Evolutionary conservation across 2,888 invertebrate genomes (phyloP).

Genomic region (Rhagium mordax): DNA sequence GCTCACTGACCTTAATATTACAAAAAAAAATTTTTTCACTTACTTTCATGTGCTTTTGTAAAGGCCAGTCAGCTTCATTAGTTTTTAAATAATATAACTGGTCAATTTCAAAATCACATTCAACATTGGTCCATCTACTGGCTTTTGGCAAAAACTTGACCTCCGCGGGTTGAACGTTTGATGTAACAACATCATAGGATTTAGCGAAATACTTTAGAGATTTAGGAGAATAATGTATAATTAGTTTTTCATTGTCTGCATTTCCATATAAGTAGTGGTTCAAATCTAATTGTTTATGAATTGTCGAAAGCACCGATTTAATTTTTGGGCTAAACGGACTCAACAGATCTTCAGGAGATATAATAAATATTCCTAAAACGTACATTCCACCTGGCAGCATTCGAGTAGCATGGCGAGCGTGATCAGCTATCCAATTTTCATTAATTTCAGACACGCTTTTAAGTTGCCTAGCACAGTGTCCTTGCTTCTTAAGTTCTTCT

Average conservation of each 20-base stretch:
- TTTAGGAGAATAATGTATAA: constrained; percentile 75
- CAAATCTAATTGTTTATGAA: constrained; percentile 73
- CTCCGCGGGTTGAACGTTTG: constrained; percentile 79
- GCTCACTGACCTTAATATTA: no score
- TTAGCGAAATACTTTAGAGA: constrained; percentile 76
- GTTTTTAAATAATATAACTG: constrained; percentile 81
- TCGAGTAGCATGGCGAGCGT: constrained; percentile 88
- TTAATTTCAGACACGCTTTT: constrained; percentile 74
- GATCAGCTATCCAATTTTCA: constrained; percentile 82
- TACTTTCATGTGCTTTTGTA: constrained; percentile 82
- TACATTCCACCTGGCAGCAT: constrained; percentile 94
- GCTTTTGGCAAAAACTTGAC: constrained; percentile 82
- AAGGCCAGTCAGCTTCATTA: constrained; percentile 75
- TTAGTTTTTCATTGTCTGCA: constrained; percentile 75
- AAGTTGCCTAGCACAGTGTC: constrained; percentile 42
- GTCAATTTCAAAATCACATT: constrained; percentile 84
- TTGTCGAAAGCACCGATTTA: constrained; percentile 73
- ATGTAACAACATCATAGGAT: constrained; percentile 75
- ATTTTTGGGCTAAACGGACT: constrained; percentile 75
- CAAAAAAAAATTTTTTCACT: no score
- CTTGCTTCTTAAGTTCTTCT: constrained; percentile 64
- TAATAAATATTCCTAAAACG: constrained; percentile 87
- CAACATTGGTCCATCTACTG: constrained; percentile 83
- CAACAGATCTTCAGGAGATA: constrained; percentile 78
- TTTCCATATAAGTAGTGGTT: constrained; percentile 78